Conservation (phyloP, 2,797 vertebrate genomes). For the Sebastolobus alascanus region DNA sequence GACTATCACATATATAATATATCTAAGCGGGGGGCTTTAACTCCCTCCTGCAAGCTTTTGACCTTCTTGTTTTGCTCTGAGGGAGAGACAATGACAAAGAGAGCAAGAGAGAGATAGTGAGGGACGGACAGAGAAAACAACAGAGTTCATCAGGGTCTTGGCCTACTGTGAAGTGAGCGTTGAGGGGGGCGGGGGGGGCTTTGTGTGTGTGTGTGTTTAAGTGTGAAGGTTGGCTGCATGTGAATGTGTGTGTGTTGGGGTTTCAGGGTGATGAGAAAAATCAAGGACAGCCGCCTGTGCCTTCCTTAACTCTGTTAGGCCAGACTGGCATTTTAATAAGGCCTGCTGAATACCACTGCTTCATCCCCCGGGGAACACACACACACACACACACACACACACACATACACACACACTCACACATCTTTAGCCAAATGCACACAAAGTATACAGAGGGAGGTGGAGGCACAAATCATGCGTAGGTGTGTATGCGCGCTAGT, state of each 20-base stretch:
- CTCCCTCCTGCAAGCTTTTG: conserved; percentile 35
- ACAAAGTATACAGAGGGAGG: conserved; percentile 56
- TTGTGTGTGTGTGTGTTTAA: conserved; percentile 16
- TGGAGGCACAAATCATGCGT: conserved; percentile 51
- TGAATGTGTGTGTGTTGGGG: conserved; percentile 32
- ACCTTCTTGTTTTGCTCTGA: conserved; percentile 44
- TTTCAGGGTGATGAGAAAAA: conserved; percentile 74
- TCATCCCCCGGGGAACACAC: conserved; percentile 78
- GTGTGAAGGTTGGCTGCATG: conserved; percentile 40
- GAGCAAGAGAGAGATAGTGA: conserved; percentile 32
- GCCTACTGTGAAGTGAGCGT: conserved; percentile 42
- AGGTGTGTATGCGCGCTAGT: conserved; percentile 37
- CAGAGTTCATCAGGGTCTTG: conserved; percentile 63
- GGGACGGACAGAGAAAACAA: conserved; percentile 54
- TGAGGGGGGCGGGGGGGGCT: conserved; percentile 2
- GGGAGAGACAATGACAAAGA: conserved; percentile 53
- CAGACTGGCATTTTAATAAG: conserved; percentile 88
- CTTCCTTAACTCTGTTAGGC: conserved; percentile 78
- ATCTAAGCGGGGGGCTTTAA: conserved; percentile 24
- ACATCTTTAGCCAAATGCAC: conserved; percentile 56
- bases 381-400: conserved; percentile 66
- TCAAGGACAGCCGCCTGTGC: conserved; percentile 75
- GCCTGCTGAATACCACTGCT: conserved; percentile 85
- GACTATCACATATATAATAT: conserved; percentile 31
- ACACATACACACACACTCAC: conserved; percentile 65